These are phyloP conservation scores for Drosophila anomelani DNA, from an alignment of 2,888 invertebrate genomes.

Conservation along the genomic window DNA sequence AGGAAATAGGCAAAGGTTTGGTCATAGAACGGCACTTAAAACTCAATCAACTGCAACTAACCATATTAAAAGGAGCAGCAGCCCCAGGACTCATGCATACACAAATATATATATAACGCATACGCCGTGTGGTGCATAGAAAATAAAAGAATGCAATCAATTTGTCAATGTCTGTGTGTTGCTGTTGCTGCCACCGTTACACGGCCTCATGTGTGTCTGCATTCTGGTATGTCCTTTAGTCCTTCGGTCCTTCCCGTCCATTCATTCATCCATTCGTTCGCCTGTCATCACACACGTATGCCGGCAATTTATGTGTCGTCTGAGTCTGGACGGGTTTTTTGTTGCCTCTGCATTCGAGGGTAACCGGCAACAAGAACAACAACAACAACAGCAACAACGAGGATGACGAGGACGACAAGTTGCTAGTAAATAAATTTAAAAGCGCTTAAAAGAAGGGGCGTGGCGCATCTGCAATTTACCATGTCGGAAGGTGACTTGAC, in stretches of 20 bases:
- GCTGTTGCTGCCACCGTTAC: slow-evolving; percentile 31
- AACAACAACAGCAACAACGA: neutral
- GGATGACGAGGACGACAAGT: slow-evolving; percentile 22
- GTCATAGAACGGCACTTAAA: slow-evolving; percentile 72
- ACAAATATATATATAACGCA: slow-evolving; percentile 53
- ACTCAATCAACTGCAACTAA: slow-evolving; percentile 78
- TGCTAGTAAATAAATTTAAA: slow-evolving; percentile 75
- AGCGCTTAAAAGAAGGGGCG: slow-evolving; percentile 59
- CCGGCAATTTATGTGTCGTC: slow-evolving; percentile 74
- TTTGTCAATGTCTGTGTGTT: slow-evolving; percentile 71
- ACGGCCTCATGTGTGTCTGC: slow-evolving; percentile 35
- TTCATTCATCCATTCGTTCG: slow-evolving; percentile 42
- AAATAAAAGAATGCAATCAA: slow-evolving; percentile 79
- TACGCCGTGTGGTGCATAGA: slow-evolving; percentile 70
- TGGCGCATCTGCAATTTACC: slow-evolving; percentile 54
- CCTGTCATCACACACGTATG: slow-evolving; percentile 75
- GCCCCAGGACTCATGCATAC: neutral
- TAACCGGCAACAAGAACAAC: slow-evolving; percentile 13
- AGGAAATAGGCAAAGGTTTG: slow-evolving; percentile 57
- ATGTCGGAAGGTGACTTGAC: slow-evolving; percentile 58
- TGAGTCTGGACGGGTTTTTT: slow-evolving; percentile 30
- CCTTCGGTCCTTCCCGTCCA: slow-evolving; percentile 1
- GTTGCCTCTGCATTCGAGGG: slow-evolving; percentile 31
- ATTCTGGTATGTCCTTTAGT: slow-evolving; percentile 8
- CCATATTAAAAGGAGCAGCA: slow-evolving; percentile 65